Percentiles rank a stretch among this genome's conserved stretches.
phyloP scores from a whole-genome alignment of 2,888 invertebrate genomes.

The Eretmocerus hayati region DNA sequence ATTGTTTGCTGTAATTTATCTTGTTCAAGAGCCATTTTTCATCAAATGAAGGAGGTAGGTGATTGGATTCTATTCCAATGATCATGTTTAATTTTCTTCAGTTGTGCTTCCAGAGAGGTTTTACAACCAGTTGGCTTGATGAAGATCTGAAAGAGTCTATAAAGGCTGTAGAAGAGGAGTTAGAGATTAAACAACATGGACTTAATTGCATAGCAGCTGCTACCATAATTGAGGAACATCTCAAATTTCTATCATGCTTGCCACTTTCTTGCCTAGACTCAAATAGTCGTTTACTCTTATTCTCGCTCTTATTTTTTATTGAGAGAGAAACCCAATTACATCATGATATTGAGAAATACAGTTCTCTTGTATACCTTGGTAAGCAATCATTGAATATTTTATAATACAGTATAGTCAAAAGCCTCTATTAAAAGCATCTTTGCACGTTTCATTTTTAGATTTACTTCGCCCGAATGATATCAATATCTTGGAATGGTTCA shows the following conservation, averaged over 20 bases:
- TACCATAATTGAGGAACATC: conserved; percentile 18
- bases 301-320: conserved; percentile 31
- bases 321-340: conserved; percentile 26
- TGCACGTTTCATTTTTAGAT: conserved; percentile 25
- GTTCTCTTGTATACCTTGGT: no score
- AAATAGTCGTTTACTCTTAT: conserved; percentile 27
- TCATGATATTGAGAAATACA: no score
- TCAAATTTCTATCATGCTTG: conserved; percentile 27
- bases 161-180: conserved; percentile 24
- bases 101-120: no score
- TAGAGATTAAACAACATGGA: neutral
- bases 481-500: conserved; percentile 29
- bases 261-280: conserved; percentile 28
- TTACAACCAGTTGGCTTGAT: no score
- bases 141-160: conserved; percentile 22
- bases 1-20: no score
- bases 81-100: no score
- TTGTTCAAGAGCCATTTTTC: no score
- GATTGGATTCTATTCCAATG: no score
- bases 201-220: no score
- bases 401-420: neutral
- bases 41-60: no score
- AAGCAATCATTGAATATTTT: no score
- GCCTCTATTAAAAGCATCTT: neutral
- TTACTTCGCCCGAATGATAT: conserved; percentile 28